Percentiles rank a stretch among this genome's conserved stretches.
Evolutionary conservation across 2,797 vertebrate species (phyloP).

Genomic region (Chaetodon trifasciatus): DNA sequence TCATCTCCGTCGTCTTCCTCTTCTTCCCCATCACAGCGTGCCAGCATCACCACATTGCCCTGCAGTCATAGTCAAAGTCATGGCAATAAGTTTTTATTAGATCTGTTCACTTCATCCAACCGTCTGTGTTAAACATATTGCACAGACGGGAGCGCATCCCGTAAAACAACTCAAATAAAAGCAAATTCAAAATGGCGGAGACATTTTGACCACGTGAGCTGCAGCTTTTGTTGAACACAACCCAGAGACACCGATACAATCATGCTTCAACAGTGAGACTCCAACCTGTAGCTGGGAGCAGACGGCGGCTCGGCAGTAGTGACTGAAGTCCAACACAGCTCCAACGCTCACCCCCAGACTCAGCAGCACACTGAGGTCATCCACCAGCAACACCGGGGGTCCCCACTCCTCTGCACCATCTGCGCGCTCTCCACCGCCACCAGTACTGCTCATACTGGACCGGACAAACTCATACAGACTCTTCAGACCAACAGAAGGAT

Average conservation of each 20-base stretch:
- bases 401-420: slow-evolving; percentile 67
- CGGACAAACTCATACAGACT: slow-evolving; percentile 87
- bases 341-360: slow-evolving; percentile 86
- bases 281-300: slow-evolving; percentile 89
- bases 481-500: slow-evolving; percentile 77
- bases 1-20: slow-evolving; percentile 86
- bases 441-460: slow-evolving; percentile 55
- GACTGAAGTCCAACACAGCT: slow-evolving; percentile 91
- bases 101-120: neutral
- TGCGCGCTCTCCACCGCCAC: rapidly evolving
- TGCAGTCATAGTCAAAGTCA: slow-evolving; percentile 62
- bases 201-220: neutral
- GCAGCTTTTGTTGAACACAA: neutral
- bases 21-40: slow-evolving; percentile 83
- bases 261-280: neutral
- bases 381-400: slow-evolving; percentile 89
- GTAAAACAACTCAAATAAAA: neutral
- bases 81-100: neutral
- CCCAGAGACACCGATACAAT: neutral
- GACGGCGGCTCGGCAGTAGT: slow-evolving; percentile 90
- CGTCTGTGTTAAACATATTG: neutral
- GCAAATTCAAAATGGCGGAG: too few species aligned
- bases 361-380: slow-evolving; percentile 90
- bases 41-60: slow-evolving; percentile 91
- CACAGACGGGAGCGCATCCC: neutral